A percentile compares a stretch with the other conserved stretches of the same genome.
These are phyloP conservation scores for Magallana angulata DNA, from an alignment of 1,140 invertebrate genomes.

Conservation along the genomic window DNA sequence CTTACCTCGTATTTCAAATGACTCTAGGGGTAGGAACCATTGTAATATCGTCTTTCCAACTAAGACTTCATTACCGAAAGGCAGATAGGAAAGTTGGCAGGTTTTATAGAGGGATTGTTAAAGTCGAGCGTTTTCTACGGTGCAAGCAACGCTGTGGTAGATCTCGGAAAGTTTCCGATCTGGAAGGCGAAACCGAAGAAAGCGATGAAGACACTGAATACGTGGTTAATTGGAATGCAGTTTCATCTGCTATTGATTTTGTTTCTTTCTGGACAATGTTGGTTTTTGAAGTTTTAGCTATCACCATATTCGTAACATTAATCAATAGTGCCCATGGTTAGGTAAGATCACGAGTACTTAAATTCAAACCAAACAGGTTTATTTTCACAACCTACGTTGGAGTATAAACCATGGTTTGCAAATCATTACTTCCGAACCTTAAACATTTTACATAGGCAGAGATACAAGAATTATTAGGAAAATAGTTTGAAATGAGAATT, in stretches of 20 bases:
- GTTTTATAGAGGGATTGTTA: constrained; percentile 8
- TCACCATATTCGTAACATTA: background rate
- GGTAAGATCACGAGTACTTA: no score
- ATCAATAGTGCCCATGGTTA: no score
- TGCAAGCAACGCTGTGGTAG: background rate
- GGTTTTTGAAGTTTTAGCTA: background rate
- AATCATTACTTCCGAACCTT: no score
- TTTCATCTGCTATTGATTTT: constrained; percentile 21
- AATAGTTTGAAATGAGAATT: no score
- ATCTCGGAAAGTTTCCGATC: background rate
- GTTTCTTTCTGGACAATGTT: constrained; percentile 7
- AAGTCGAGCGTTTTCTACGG: background rate
- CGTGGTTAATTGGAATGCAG: background rate
- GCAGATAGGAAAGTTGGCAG: background rate
- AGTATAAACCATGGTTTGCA: no score
- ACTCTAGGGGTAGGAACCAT: background rate
- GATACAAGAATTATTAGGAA: no score
- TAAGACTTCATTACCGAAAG: constrained; percentile 25
- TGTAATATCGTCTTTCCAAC: constrained; percentile 30
- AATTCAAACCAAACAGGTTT: no score
- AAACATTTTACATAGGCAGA: no score
- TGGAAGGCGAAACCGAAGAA: background rate
- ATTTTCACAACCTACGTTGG: no score
- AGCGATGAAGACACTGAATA: background rate
- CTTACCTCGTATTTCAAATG: constrained; percentile 41